phyloP scores from a whole-genome alignment of 1,140 invertebrate species.

The Asobara japonica region DNA sequence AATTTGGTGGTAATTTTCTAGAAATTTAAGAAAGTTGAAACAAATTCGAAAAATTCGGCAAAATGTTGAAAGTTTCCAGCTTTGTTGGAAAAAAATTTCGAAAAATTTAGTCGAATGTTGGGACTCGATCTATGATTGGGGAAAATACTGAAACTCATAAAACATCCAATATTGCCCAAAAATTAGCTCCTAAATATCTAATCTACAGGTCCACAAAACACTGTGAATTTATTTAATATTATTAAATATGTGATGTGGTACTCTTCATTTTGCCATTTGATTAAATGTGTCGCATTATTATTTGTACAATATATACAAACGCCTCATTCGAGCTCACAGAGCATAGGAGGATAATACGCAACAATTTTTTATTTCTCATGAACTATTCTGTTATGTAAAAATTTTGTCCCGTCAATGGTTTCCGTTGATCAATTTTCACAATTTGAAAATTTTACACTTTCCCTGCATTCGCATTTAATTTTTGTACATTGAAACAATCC shows the following conservation, averaged over 20 bases:
- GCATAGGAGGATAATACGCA: slow-evolving; percentile 23
- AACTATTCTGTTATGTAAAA: neutral
- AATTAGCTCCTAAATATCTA: too few species aligned
- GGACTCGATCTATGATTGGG: too few species aligned
- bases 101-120: too few species aligned
- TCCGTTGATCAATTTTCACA: neutral
- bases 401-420: neutral
- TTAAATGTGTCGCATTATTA: slow-evolving; percentile 33
- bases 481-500: neutral
- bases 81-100: too few species aligned
- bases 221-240: slow-evolving; percentile 3
- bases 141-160: too few species aligned
- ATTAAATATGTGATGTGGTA: slow-evolving; percentile 9
- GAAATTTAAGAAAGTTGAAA: too few species aligned
- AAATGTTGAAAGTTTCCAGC: too few species aligned
- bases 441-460: neutral
- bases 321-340: slow-evolving; percentile 27
- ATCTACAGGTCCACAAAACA: neutral
- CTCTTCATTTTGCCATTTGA: slow-evolving; percentile 14
- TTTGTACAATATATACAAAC: slow-evolving; percentile 58
- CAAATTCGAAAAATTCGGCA: too few species aligned
- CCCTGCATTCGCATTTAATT: neutral
- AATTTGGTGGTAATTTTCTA: too few species aligned
- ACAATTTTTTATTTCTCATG: slow-evolving; percentile 7
- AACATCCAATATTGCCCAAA: too few species aligned